Evolutionary conservation across 64 coral and sea anemone species (phyloP), one percentile per base, ranked within the genome.

Genomic region (Catalaphyllia jardinei): DNA sequence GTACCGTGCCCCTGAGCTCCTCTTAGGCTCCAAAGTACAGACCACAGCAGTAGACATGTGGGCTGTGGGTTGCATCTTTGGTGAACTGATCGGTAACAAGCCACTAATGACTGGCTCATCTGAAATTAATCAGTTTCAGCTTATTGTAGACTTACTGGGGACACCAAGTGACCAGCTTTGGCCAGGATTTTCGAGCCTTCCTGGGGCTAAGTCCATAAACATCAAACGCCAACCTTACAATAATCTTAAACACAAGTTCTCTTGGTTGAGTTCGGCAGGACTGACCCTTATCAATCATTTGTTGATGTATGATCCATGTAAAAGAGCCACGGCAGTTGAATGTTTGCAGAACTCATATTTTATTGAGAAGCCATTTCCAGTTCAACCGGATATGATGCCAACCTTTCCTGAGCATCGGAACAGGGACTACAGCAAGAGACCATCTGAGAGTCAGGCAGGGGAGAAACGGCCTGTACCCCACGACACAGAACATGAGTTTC

Each of bases 31-130:
- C 71, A 99, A 95, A 88, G 94, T 99, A 20, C 97, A 99, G 20
- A 99, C 97, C 22, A 95, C 97, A 9, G 94, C 97, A 30, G 97
- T 99, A 4, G 97, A 99, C 46, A 99, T 99, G 93, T 99, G 97
- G 97, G 97, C 97, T 64, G 91, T 95, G 25, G 97, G 97, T 22
- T 99, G 97, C 67, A 99, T 99, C 62, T 95, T 99, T 85, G 97
- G 97, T 16, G 97, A 99, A 63, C 89, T 99, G 22, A 86, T 99
- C 29, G 97, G 91, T 39, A 94, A 95, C 65, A 95, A 95, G 55
- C 97, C 97, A 4, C 75, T 99, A 3, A 71, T 99, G 87, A 65
- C 97, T 12, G 97, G 97, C 11, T 93, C 67, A 78, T 99, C 97
- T 57, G 97, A 99, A 73, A 89, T 99, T 54, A 95, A 95, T 64